A percentile compares a stretch with the other conserved stretches of the same genome.
These are phyloP conservation scores for Argya squamiceps DNA, from an alignment of 2,797 vertebrate genomes.

Conservation along the genomic window DNA sequence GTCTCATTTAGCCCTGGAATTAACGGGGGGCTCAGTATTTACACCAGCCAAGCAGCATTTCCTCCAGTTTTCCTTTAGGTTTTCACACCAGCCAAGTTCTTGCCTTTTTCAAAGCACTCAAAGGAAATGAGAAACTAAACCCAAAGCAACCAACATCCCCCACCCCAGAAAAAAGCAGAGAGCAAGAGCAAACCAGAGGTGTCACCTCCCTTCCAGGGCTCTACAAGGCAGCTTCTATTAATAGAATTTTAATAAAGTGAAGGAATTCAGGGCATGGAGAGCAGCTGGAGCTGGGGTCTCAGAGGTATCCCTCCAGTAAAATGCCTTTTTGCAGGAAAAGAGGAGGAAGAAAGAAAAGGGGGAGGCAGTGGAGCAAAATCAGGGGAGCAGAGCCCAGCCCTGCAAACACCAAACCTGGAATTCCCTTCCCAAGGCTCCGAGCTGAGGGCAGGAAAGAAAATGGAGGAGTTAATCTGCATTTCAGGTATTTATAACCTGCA, in stretches of 20 bases:
- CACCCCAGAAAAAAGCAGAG: neutral
- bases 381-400: neutral
- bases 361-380: conserved; percentile 28
- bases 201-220: neutral
- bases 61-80: neutral
- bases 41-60: neutral
- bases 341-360: conserved; percentile 14
- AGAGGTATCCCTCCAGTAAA: neutral
- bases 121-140: neutral
- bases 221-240: neutral
- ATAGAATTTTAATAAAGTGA: neutral
- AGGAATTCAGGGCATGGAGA: neutral
- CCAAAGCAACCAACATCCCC: neutral
- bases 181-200: neutral
- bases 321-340: neutral
- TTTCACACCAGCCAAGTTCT: neutral
- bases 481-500: neutral
- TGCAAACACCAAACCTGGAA: neutral
- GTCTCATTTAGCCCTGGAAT: neutral
- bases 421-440: neutral
- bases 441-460: neutral
- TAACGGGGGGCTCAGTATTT: neutral
- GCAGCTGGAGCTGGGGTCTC: neutral
- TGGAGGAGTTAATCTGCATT: fast-evolving
- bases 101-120: neutral